Percentiles rank a stretch among this genome's conserved stretches.
Conservation (phyloP, 2,797 vertebrate species). For the Sarcophilus harrisii region DNA sequence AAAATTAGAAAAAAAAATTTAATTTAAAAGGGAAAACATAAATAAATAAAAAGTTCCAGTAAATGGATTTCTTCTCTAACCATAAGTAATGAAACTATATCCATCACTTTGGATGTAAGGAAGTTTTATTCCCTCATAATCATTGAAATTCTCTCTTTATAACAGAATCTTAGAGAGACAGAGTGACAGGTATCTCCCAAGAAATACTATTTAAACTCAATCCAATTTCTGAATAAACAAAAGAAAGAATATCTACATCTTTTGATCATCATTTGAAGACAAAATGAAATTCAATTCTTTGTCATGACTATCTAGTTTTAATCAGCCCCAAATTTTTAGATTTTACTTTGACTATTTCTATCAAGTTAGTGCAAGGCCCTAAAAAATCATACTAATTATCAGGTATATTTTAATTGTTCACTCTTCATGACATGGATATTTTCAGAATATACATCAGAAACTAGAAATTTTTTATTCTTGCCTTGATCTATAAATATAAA, state of each 20-base stretch:
- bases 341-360: not conserved
- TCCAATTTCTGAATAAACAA: not conserved
- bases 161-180: rapidly evolving
- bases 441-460: not conserved
- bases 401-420: not conserved
- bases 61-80: not conserved
- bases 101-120: not conserved
- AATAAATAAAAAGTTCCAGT: not conserved
- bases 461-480: not conserved
- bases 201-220: no score
- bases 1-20: no score
- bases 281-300: not conserved
- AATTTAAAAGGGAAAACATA: no score
- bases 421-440: not conserved
- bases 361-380: not conserved
- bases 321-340: not conserved
- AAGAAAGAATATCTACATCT: rapidly evolving
- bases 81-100: not conserved
- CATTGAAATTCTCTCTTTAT: not conserved
- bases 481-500: no score
- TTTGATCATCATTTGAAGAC: rapidly evolving
- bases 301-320: constrained; percentile 17
- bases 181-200: not conserved
- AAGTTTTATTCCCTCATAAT: not conserved
- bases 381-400: not conserved